These are phyloP conservation scores for Sebastes wilsoni DNA, from an alignment of 2,797 vertebrate genomes.

Conservation along the genomic window DNA sequence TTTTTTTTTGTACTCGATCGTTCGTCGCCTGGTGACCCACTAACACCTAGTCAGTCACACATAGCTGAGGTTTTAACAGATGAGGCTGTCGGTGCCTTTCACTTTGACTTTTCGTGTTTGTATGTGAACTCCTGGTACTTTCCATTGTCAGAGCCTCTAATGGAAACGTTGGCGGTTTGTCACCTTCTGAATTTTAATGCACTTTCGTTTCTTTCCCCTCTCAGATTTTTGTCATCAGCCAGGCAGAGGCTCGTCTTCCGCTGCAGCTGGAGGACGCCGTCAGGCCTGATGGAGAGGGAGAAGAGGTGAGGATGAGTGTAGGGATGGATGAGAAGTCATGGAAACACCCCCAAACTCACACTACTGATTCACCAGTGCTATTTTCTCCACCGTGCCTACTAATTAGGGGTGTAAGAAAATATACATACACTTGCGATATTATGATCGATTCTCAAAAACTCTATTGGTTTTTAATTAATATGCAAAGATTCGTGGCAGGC, in stretches of 20 bases:
- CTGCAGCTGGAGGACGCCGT: constrained; percentile 96
- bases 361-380: not conserved
- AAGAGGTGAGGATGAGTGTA: constrained; percentile 86
- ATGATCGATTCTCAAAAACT: not conserved
- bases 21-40: not conserved
- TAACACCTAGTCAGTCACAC: not conserved
- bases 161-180: constrained; percentile 10
- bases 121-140: constrained; percentile 34
- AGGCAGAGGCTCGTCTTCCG: constrained; percentile 92
- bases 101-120: not conserved
- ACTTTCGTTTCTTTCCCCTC: constrained; percentile 40
- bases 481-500: not conserved
- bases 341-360: not conserved
- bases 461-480: not conserved
- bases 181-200: constrained; percentile 1
- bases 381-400: not conserved
- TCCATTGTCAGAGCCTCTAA: constrained; percentile 12
- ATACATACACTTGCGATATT: not conserved
- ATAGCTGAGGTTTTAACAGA: constrained; percentile 12
- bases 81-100: not conserved
- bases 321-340: not conserved
- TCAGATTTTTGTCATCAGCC: constrained; percentile 97
- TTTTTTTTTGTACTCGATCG: not conserved
- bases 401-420: not conserved
- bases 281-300: constrained; percentile 93